Conservation (phyloP, 2,888 invertebrate species). For the Drosophila nr. fundita region DNA sequence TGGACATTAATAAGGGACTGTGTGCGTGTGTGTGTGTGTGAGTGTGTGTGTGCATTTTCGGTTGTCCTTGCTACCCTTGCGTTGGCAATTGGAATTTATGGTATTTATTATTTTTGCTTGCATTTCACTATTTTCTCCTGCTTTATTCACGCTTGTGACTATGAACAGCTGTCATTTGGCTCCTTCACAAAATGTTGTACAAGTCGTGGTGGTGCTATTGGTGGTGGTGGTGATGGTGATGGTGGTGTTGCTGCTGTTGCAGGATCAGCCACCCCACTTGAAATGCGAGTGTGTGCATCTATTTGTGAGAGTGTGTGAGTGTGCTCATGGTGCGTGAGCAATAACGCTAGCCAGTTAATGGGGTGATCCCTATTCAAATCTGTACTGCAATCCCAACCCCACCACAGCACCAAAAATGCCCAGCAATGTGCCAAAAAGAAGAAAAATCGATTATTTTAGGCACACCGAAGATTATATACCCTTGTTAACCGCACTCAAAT, state of each 20-base stretch:
- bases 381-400: constrained; percentile 24
- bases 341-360: constrained; percentile 25
- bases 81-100: constrained; percentile 71
- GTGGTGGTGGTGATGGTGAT: constrained; percentile 1
- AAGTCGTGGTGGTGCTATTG: constrained; percentile 6
- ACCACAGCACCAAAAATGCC: constrained; percentile 14
- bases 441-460: background rate
- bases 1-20: constrained; percentile 64
- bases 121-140: constrained; percentile 47
- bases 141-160: constrained; percentile 45
- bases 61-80: constrained; percentile 54
- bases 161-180: constrained; percentile 52
- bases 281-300: constrained; percentile 20
- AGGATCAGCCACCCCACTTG: constrained; percentile 59
- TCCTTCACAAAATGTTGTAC: constrained; percentile 10
- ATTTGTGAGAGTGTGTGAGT: background rate
- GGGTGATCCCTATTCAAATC: constrained; percentile 52
- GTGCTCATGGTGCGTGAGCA: constrained; percentile 26
- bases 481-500: background rate
- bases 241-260: constrained; percentile 13
- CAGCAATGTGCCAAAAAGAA: constrained; percentile 23
- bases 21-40: constrained; percentile 10
- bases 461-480: background rate
- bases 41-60: constrained; percentile 6
- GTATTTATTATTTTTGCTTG: constrained; percentile 61